Evolutionary conservation across 2,888 invertebrate species (phyloP).

Genomic region (Platypus cylindrus): DNA sequence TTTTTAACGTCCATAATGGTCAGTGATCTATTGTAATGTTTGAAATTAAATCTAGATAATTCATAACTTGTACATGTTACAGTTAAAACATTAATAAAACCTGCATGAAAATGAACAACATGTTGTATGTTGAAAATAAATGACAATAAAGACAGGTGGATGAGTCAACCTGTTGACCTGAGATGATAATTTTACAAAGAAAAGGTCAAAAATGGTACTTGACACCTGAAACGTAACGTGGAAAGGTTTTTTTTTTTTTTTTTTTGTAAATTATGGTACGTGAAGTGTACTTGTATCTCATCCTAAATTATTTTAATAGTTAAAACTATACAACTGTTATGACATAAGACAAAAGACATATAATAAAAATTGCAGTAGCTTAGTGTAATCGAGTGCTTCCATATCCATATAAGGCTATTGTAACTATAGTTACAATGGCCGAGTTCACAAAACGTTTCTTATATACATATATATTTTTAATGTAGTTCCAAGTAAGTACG

Average conservation of each 20-base stretch:
- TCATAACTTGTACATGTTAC: too few species aligned
- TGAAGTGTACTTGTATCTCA: slow-evolving; percentile 19
- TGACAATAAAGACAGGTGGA: slow-evolving; percentile 12
- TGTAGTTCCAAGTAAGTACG: slow-evolving; percentile 20
- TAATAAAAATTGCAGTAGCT: slow-evolving; percentile 26
- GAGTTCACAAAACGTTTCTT: slow-evolving; percentile 23
- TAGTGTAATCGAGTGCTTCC: too few species aligned
- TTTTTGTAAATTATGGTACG: too few species aligned
- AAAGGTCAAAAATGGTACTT: slow-evolving; percentile 17
- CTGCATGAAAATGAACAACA: too few species aligned
- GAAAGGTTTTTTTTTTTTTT: too few species aligned
- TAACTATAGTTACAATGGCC: too few species aligned
- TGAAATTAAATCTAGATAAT: too few species aligned
- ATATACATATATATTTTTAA: slow-evolving; percentile 18
- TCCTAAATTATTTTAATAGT: slow-evolving; percentile 24
- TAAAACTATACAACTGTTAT: slow-evolving; percentile 24
- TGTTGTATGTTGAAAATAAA: slow-evolving; percentile 12
- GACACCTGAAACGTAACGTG: slow-evolving; percentile 19
- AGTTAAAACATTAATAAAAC: slow-evolving; percentile 10
- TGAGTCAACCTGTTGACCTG: slow-evolving; percentile 19
- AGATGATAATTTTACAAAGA: slow-evolving; percentile 17
- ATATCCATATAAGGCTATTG: slow-evolving; percentile 17
- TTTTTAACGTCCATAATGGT: too few species aligned
- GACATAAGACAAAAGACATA: slow-evolving; percentile 24
- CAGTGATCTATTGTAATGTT: too few species aligned